Evolutionary conservation across 2,797 vertebrate species (phyloP), one percentile per base, ranked within the genome.

Genomic region (Picus viridis): DNA sequence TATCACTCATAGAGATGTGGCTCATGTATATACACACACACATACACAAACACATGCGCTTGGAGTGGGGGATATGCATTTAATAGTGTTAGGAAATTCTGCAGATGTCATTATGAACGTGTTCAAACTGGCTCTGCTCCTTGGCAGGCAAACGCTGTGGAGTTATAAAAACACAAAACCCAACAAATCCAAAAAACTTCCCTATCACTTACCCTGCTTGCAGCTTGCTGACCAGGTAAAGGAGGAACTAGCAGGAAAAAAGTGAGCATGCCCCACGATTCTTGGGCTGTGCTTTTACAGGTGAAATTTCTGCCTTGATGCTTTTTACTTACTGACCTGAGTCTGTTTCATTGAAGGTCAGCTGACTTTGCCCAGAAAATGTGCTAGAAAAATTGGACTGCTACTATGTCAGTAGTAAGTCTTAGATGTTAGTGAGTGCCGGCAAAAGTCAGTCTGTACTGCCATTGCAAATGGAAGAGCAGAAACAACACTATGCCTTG

Each of bases 71-170:
- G 16, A 41, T 88, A 24, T 86, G 82, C 86, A 79, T 91, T 68
- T 78, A 79, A 63, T 64, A 92, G 65, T 56, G 41, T 68, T 64
- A 86, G 71, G 68, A 93, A 91, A 70, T 95, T 94, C 93, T 95
- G 86, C 88, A 95, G 91, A 71, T 89, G 53, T 73, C 88, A 94
- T 96, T 95, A 72, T 5, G 32, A 95, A 77, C 39, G 59, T 87
- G 71, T 96, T 96, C 83, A 11, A 83, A 61, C 70, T 89, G 85
- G 59, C 93, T 89, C 36, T 59, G 34, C 10, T 92, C 95, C 85
- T 78, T 93, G 92, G 74, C 86, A 89, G 47, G 43, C 47, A 75
- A 69, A 81, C 36, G 9, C 70, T 78, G 59, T 72, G 83, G 36
- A 93, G 62, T 29, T 68, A 62, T 83, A 70, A 67, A 51, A 64